phyloP scores from a whole-genome alignment of 2,888 invertebrate species.

The Phania funesta region DNA sequence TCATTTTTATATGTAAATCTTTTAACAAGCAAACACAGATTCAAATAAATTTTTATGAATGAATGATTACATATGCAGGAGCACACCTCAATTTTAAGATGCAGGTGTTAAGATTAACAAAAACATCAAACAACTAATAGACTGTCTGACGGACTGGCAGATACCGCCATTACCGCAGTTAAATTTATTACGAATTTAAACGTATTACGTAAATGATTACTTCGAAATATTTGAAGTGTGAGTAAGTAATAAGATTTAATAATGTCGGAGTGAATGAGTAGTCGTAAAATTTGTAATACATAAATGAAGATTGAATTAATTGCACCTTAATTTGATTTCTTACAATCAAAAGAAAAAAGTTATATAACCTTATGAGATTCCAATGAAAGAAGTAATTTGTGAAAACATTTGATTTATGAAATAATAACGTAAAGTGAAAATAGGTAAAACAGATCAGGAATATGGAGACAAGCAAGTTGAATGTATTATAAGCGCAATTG shows the following conservation, averaged over 20 bases:
- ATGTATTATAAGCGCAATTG: too few relatives aligned
- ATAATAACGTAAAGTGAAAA: too few relatives aligned
- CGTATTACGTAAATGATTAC: constrained; percentile 29
- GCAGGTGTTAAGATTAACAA: constrained; percentile 64
- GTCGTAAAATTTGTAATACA: too few relatives aligned
- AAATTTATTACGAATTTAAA: constrained; percentile 3
- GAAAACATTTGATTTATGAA: too few relatives aligned
- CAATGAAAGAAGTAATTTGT: too few relatives aligned
- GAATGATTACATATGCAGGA: constrained; percentile 50
- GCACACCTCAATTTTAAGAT: constrained; percentile 62
- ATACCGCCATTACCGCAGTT: neutral
- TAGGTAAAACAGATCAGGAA: too few relatives aligned
- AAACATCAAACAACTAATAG: constrained; percentile 22
- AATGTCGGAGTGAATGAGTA: too few relatives aligned
- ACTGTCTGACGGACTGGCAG: constrained; percentile 25
- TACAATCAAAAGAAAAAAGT: too few relatives aligned
- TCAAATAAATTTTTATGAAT: constrained; percentile 48
- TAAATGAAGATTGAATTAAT: too few relatives aligned
- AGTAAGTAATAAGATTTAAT: neutral
- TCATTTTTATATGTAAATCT: constrained; percentile 13
- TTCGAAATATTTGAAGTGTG: constrained; percentile 1
- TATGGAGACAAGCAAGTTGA: too few relatives aligned
- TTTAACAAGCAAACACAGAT: neutral
- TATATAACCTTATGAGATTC: too few relatives aligned
- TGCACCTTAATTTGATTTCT: too few relatives aligned